Base-by-base conservation (phyloP, 2,797 vertebrate species). In the Poecile montanus region DNA sequence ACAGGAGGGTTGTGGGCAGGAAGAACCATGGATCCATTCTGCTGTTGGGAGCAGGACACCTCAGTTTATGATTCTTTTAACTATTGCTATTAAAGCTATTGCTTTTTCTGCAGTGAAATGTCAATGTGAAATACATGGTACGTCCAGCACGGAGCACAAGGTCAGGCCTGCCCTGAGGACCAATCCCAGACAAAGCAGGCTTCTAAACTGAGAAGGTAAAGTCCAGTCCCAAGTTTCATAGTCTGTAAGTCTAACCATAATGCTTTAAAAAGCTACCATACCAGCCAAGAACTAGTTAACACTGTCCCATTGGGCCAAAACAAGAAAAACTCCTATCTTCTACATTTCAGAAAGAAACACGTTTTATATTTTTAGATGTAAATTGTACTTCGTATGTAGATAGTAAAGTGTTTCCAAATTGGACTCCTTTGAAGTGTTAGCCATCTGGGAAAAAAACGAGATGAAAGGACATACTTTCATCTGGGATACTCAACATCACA, bases 351-450 rank as follows among this genome's bases (percentile, higher is more conserved):
- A 88, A 91, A 67, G 38, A 66, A 92, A 67, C 0, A 47, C 2
- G 1, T 16, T 74, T 82, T 66, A 38, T 79, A 50, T 71, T 85
- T 94, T 89, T 36, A 80, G 9, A 66, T 58, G 26, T 34, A 81
- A 84, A 81, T 65, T 67, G 7, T 47, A 36, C 30, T 60, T 85
- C 22, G 10, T 65, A 20, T 40, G 27, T 71, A 76, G 44, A 73
- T 51, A 70, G 32, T 54, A 73, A 85, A 83, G 15, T n/a, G 13
- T 51, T 89, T 91, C 40, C n/a, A 82, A 67, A 62, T 50, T 86
- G 16, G 17, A 67, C 85, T 86, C 19, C 30, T 85, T 90, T 90
- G 68, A 94, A 73, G 27, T 74, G 5, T 63, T 71, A 83, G n/a
- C 25, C 42, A 53, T 77, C 40, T 81, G 76, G 36, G 68, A 22